Percentiles rank a stretch among this genome's conserved stretches.
These are phyloP conservation scores for Holothuria glaberrima DNA, from an alignment of 35 echinoderm and acorn worm genomes.

Conservation along the genomic window DNA sequence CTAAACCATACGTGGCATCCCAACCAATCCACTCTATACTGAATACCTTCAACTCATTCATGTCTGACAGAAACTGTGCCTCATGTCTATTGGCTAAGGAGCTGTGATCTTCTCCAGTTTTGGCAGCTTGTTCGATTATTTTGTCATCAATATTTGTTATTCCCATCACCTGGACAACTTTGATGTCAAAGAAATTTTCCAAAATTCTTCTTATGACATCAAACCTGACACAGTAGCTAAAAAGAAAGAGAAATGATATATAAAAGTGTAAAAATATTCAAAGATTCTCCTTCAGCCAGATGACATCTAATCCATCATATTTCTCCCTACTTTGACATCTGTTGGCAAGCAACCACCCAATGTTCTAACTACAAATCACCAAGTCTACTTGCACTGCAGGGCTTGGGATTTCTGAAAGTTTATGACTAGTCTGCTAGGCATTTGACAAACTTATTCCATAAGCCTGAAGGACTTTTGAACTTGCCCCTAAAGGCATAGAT, in stretches of 20 bases:
- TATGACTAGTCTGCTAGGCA: no score
- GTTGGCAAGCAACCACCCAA: no score
- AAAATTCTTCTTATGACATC: conserved; percentile 94
- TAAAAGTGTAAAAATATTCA: background rate
- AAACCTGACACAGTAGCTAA: conserved; percentile 90
- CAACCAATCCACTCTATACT: background rate
- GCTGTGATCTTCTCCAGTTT: conserved; percentile 58
- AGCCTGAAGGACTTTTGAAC: no score
- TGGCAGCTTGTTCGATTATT: conserved; percentile 81
- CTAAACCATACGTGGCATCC: no score
- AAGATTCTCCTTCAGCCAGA: no score
- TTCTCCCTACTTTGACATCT: no score
- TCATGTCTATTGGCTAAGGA: conserved; percentile 72
- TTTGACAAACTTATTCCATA: no score
- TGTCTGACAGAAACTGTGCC: conserved; percentile 73
- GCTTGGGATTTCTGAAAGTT: no score
- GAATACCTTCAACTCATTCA: conserved; percentile 18
- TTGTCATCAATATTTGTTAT: conserved; percentile 99
- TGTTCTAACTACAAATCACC: no score
- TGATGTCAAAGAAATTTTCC: conserved; percentile 79
- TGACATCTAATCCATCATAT: no score
- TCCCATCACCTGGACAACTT: conserved; percentile 91
- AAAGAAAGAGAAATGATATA: conserved; percentile 27
- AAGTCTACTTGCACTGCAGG: no score
- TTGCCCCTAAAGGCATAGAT: no score